These are phyloP conservation scores for Hemitrygon akajei DNA, from an alignment of 2,797 vertebrate genomes.

Conservation along the genomic window DNA sequence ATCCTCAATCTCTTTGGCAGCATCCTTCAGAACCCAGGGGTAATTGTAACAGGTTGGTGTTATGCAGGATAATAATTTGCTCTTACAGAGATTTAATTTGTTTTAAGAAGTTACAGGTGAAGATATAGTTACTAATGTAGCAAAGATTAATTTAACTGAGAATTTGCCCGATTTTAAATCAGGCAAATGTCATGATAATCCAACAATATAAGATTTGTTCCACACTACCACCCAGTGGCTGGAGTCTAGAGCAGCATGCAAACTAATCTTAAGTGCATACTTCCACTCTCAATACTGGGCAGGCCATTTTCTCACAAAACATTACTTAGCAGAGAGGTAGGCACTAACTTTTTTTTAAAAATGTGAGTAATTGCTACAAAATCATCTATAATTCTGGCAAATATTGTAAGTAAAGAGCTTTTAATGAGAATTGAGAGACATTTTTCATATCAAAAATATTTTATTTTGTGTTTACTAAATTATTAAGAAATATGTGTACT, in stretches of 20 bases:
- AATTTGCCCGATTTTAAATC: background rate
- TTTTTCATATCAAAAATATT: background rate
- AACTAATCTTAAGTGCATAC: background rate
- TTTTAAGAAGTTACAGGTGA: background rate
- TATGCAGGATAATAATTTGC: background rate
- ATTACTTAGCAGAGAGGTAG: background rate
- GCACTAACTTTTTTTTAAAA: background rate
- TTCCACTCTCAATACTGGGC: background rate
- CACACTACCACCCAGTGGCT: background rate
- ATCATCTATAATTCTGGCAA: background rate
- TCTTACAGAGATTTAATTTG: background rate
- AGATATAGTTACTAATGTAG: background rate
- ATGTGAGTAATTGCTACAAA: background rate
- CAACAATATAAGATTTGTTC: background rate
- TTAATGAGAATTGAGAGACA: background rate
- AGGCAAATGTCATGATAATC: background rate
- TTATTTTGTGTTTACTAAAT: background rate
- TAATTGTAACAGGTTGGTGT: too few relatives aligned
- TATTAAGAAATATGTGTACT: background rate
- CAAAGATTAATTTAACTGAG: background rate
- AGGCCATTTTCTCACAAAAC: background rate
- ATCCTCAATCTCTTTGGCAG: too few relatives aligned
- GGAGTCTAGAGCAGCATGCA: background rate
- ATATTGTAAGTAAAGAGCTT: background rate
- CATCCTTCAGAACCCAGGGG: too few relatives aligned